Evolutionary conservation across 2,888 invertebrate species (phyloP).

Genomic region (Nephrotoma guestfalica): DNA sequence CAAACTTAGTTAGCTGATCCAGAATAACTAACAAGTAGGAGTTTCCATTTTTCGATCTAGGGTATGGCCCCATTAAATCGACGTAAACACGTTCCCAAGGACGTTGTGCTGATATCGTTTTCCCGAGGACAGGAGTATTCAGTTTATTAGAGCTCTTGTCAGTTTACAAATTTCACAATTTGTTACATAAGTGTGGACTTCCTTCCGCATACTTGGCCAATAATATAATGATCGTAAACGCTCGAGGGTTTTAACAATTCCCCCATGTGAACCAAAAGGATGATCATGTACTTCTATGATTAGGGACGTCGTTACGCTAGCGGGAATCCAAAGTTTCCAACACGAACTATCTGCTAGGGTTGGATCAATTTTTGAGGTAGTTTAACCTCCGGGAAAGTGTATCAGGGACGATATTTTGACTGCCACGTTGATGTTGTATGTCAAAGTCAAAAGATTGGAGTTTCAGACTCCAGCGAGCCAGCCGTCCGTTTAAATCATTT

Average conservation of each 20-base stretch:
- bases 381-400: background rate
- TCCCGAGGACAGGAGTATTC: background rate
- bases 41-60: background rate
- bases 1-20: background rate
- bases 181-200: background rate
- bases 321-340: background rate
- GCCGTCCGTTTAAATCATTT: background rate
- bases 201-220: constrained; percentile 7
- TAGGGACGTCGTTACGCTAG: too few relatives aligned
- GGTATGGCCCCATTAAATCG: background rate
- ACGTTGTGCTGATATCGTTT: background rate
- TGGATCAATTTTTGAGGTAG: background rate
- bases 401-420: too few relatives aligned
- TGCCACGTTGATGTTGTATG: too few relatives aligned
- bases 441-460: too few relatives aligned
- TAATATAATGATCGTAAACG: background rate
- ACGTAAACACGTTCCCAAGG: background rate
- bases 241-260: background rate
- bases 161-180: background rate
- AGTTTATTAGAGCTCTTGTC: background rate
- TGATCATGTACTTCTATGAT: too few relatives aligned
- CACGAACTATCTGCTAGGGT: background rate
- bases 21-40: background rate
- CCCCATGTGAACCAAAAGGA: background rate
- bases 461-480: background rate